phyloP scores from a whole-genome alignment of 2,113 vertebrate species.

The Cyanistes caeruleus region DNA sequence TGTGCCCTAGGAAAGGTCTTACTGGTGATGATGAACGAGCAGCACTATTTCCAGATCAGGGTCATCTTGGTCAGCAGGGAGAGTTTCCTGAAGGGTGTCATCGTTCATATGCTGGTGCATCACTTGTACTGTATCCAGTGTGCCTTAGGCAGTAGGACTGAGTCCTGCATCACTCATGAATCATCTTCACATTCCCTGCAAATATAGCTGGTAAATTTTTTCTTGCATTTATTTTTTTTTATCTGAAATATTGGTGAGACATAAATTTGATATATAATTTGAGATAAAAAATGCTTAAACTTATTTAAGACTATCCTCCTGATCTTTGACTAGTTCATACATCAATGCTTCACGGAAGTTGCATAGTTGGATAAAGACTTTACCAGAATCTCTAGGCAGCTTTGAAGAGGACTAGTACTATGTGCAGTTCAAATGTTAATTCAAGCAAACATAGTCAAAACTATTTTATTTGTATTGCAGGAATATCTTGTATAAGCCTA shows the following conservation, averaged over 20 bases:
- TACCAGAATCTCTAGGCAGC: neutral
- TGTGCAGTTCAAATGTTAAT: neutral
- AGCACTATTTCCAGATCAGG: neutral
- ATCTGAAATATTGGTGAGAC: neutral
- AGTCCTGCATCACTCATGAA: neutral
- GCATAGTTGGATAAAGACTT: neutral
- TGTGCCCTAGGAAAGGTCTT: neutral
- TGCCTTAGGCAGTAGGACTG: neutral
- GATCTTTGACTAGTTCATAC: neutral
- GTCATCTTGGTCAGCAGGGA: neutral
- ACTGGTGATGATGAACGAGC: neutral
- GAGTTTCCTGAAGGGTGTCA: neutral
- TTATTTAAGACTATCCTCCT: neutral
- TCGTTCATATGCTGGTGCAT: neutral
- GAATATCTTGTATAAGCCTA: neutral
- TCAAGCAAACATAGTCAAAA: neutral
- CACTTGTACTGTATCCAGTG: neutral
- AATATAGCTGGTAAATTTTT: neutral
- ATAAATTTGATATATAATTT: neutral
- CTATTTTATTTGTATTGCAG: rapidly evolving
- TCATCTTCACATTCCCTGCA: neutral
- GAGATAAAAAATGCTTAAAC: neutral
- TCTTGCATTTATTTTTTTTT: rapidly evolving
- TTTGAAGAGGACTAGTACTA: neutral
- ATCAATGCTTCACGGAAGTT: neutral